A percentile compares a stretch with the other conserved stretches of the same genome.
These are phyloP conservation scores for Procambarus virginalis DNA, from an alignment of 1,140 invertebrate species.

Conservation along the genomic window DNA sequence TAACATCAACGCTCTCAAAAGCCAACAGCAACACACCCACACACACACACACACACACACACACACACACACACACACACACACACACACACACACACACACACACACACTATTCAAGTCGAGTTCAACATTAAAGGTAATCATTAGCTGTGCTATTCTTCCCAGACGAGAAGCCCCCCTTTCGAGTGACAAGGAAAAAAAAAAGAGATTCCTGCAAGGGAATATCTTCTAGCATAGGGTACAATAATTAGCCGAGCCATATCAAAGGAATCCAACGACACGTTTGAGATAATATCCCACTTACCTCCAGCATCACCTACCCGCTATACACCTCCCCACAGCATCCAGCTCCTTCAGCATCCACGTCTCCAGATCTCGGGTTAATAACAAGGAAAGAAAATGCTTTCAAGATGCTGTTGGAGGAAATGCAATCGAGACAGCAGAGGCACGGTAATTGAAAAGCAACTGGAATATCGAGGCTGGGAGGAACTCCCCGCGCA, in stretches of 20 bases:
- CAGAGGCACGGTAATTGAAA: background rate
- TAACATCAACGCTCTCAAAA: background rate
- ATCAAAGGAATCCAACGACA: slow-evolving; percentile 7
- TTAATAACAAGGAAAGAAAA: background rate
- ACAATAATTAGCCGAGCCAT: slow-evolving; percentile 14
- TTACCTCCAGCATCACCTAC: background rate
- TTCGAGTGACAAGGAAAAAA: background rate
- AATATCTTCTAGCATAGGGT: background rate
- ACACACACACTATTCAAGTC: slow-evolving; percentile 15
- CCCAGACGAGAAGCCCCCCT: background rate
- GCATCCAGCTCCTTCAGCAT: too few species aligned
- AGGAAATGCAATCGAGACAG: background rate
- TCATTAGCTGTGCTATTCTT: slow-evolving; percentile 43
- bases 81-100: slow-evolving; percentile 3
- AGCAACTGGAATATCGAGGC: background rate
- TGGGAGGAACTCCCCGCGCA: background rate
- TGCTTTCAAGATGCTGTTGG: background rate
- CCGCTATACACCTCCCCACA: background rate
- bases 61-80: too few species aligned
- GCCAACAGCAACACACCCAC: background rate
- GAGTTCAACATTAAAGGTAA: slow-evolving; percentile 49
- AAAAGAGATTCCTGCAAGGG: background rate
- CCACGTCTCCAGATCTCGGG: background rate
- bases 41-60: background rate
- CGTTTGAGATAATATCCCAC: slow-evolving; percentile 8